These are phyloP conservation scores for Cryptomyrus ogoouensis DNA, from an alignment of 2,113 vertebrate genomes.

Conservation along the genomic window DNA sequence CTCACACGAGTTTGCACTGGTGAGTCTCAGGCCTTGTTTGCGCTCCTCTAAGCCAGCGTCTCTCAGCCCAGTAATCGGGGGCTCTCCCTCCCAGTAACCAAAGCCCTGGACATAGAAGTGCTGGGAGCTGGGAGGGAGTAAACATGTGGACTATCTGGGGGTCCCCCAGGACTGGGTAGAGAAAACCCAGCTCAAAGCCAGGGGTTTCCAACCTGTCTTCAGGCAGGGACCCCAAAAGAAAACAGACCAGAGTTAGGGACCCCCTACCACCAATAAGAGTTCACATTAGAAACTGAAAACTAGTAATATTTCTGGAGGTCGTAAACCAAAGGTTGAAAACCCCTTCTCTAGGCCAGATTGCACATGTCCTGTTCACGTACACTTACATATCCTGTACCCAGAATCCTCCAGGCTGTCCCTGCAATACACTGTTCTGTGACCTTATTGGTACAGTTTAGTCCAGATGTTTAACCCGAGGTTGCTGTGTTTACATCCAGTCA, in stretches of 20 bases:
- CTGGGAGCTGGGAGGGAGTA: neutral
- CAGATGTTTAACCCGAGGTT: constrained; percentile 6
- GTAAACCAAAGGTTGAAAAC: neutral
- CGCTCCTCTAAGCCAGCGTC: neutral
- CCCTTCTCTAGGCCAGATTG: neutral
- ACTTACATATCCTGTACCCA: neutral
- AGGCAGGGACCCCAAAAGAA: neutral
- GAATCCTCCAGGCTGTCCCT: neutral
- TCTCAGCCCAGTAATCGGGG: neutral
- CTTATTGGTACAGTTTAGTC: neutral
- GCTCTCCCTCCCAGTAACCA: neutral
- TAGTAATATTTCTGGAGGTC: neutral
- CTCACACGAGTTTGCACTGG: constrained; percentile 78
- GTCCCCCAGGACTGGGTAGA: neutral
- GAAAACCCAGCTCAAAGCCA: neutral
- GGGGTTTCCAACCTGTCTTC: neutral
- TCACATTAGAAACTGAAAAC: neutral
- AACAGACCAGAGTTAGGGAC: neutral
- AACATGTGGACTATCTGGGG: neutral
- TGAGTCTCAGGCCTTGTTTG: constrained; percentile 41
- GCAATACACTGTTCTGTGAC: neutral
- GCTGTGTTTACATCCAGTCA: neutral
- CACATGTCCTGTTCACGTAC: neutral
- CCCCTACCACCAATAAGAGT: neutral
- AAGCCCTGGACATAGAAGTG: neutral